Percentiles rank a stretch among this genome's conserved stretches.
Conservation (phyloP, 2,113 vertebrate genomes). For the Uropsilus gracilis region DNA sequence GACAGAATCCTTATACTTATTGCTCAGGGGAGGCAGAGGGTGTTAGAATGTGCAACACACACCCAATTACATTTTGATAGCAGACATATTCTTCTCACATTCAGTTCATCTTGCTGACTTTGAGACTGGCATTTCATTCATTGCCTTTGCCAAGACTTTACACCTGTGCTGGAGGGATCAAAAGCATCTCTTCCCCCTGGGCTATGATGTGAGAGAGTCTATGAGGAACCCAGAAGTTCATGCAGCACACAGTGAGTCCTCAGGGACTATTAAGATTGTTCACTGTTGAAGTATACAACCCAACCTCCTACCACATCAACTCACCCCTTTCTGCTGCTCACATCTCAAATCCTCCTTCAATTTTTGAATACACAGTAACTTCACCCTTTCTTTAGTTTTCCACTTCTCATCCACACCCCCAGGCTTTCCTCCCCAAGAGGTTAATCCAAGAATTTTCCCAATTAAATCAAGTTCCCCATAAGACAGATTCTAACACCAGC, state of each 20-base stretch:
- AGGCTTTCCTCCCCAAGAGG: not conserved
- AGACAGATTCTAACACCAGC: not conserved
- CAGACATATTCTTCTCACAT: not conserved
- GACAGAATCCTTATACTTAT: not conserved
- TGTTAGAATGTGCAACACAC: not conserved
- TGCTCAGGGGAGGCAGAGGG: not conserved
- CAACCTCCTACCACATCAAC: accelerated
- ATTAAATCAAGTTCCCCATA: not conserved
- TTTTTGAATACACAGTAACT: not conserved
- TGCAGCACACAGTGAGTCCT: not conserved
- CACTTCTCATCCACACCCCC: not conserved
- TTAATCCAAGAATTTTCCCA: constrained; percentile 5
- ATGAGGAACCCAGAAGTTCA: not conserved
- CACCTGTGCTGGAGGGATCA: not conserved
- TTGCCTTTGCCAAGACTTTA: not conserved
- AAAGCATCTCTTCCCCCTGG: too few species aligned
- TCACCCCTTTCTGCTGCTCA: not conserved
- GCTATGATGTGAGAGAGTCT: not conserved
- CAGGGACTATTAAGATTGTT: not conserved
- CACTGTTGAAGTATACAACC: not conserved
- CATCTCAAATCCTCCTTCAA: not conserved
- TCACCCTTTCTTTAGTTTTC: not conserved
- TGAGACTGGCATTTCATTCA: not conserved
- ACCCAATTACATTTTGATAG: not conserved
- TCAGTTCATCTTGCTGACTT: not conserved